Evolutionary conservation across 2,113 vertebrate species (phyloP), one percentile per base, ranked within the genome.

Genomic region (Nibea coibor): DNA sequence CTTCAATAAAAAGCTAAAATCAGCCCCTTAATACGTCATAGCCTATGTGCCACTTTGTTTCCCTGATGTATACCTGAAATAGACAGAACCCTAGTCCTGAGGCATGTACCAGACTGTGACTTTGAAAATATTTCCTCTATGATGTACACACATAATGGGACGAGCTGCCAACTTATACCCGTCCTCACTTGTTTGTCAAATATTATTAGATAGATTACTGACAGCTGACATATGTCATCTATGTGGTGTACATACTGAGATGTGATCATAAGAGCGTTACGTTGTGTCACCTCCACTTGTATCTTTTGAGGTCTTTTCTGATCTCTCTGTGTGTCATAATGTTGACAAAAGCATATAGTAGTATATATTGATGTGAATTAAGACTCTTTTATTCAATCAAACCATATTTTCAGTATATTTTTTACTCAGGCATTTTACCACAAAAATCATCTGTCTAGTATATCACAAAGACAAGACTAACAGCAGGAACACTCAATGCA

Each of bases 71-170:
- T 48, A 57, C 20, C 61, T 39, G 16, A 65, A 66, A 64, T 50
- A 61, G 47, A 47, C 62, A 5, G 42, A 72, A 5, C 20, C 20
- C 5, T 16, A 66, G 16, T 28, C 17, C 53, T 66, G 28, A 73
- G 31, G 47, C 57, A 17, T 31, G 35, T 51, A 14, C 17, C 42
- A 58, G 3, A 64, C 43, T 50, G 53, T 77, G 57, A 78, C 47
- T 54, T 70, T 62, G 47, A 78, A 19, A 70, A 54, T 61, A 12
- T 10, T 65, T 65, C 22, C 39, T 56, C 11, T 72, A 4, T 24
- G 20, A 70, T 22, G 31, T 24, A 48, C 19, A 59, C 17, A 72
- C 24, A n/a, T 15, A 31, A 54, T 12, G 47, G 19, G 26, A 6
- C 19, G 43, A 31, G 35, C 66, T 39, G 22, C 5, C 22, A 31